These are phyloP conservation scores for Apodemus speciosus DNA, from an alignment of 2,113 vertebrate genomes.

Conservation along the genomic window DNA sequence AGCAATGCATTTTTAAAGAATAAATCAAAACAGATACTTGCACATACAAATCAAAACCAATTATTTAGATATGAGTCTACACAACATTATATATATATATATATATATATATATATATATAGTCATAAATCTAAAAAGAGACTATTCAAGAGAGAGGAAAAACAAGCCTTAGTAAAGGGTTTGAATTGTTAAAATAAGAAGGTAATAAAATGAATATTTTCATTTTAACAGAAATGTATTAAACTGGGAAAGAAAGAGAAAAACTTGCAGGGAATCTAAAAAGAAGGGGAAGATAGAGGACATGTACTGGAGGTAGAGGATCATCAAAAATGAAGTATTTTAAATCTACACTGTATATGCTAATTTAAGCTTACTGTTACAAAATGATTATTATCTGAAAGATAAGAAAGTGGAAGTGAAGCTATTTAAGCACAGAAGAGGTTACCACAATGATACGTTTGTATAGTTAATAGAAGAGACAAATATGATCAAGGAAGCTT, in stretches of 20 bases:
- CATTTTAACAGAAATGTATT: not conserved
- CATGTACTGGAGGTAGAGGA: too few species aligned
- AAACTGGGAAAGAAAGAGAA: not conserved
- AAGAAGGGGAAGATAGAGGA: too few species aligned
- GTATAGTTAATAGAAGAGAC: not conserved
- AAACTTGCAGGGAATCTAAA: not conserved
- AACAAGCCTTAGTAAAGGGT: not conserved
- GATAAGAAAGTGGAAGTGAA: fast-evolving
- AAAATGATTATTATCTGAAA: not conserved
- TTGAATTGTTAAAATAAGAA: not conserved
- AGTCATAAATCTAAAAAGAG: not conserved
- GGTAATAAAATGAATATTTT: not conserved
- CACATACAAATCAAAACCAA: not conserved
- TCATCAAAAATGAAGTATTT: not conserved
- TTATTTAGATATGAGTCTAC: not conserved
- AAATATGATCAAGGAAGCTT: not conserved
- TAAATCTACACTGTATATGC: not conserved
- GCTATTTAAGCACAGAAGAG: not conserved
- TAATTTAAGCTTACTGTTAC: not conserved
- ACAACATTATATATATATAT: too few species aligned
- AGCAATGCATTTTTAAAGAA: not conserved
- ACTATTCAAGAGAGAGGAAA: not conserved
- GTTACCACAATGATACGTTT: fast-evolving
- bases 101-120: too few species aligned
- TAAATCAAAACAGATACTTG: not conserved